These are phyloP conservation scores for Anastatus disparis DNA, from an alignment of 1,140 invertebrate genomes.

Conservation along the genomic window DNA sequence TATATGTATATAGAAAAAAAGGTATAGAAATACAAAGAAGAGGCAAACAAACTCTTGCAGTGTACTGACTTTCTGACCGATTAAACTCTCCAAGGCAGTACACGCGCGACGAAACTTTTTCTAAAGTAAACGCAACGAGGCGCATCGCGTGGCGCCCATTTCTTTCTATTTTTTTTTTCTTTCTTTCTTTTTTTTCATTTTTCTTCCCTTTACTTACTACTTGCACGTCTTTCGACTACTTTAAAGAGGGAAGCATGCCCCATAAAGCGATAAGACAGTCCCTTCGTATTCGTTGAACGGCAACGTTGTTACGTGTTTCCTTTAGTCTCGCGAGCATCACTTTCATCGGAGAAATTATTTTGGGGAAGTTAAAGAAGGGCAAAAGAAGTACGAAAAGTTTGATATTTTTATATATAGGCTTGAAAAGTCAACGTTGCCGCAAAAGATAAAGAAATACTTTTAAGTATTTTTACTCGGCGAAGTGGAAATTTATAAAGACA, in stretches of 20 bases:
- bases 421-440: too few relatives aligned
- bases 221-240: slow-evolving; percentile 11
- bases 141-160: slow-evolving; percentile 1
- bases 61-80: slow-evolving; percentile 42
- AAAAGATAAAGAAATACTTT: too few relatives aligned
- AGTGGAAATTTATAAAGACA: not conserved
- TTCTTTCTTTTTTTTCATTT: not conserved
- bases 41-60: slow-evolving; percentile 31
- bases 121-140: slow-evolving; percentile 24
- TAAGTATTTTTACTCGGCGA: too few relatives aligned
- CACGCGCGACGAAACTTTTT: slow-evolving; percentile 31
- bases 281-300: not conserved
- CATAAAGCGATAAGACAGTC: slow-evolving; percentile 38
- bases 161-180: not conserved
- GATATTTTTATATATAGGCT: too few relatives aligned
- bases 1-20: too few relatives aligned
- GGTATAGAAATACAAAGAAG: not conserved
- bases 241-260: slow-evolving; percentile 34
- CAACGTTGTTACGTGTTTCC: slow-evolving; percentile 9
- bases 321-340: not conserved
- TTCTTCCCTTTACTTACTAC: not conserved
- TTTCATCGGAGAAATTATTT: slow-evolving; percentile 29
- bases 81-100: slow-evolving; percentile 35
- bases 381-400: too few relatives aligned
- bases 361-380: not conserved